Percentiles rank a stretch among this genome's conserved stretches.
Evolutionary conservation across 1,140 invertebrate species (phyloP).

Genomic region (Temnothorax curvispinosus): DNA sequence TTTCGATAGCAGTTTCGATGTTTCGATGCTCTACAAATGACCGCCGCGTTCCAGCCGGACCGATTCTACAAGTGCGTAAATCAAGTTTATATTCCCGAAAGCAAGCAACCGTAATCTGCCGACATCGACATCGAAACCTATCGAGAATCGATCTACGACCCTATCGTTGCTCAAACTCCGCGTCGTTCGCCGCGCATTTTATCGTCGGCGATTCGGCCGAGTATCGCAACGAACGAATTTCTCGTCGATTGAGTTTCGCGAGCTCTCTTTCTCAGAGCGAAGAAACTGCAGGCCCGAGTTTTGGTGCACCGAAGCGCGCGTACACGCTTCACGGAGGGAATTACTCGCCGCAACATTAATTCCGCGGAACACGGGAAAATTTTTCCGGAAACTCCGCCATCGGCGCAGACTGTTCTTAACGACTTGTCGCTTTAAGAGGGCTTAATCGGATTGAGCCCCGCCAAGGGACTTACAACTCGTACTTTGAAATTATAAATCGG

Average conservation of each 20-base stretch:
- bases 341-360: slow-evolving; percentile 39
- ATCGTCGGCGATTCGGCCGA: neutral
- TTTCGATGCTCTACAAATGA: slow-evolving; percentile 42
- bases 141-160: neutral
- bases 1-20: slow-evolving; percentile 36
- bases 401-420: neutral
- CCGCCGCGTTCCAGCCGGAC: neutral
- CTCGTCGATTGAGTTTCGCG: slow-evolving; percentile 4
- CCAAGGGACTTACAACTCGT: neutral
- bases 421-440: slow-evolving; percentile 4
- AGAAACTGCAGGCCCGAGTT: neutral
- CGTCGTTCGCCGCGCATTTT: neutral
- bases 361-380: slow-evolving; percentile 3
- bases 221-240: neutral
- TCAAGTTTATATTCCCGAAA: slow-evolving; percentile 39
- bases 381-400: neutral
- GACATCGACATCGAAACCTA: neutral
- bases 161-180: neutral
- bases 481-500: slow-evolving; percentile 23
- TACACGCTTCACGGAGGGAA: neutral
- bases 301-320: slow-evolving; percentile 1
- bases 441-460: slow-evolving; percentile 22
- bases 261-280: neutral
- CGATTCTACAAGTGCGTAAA: slow-evolving; percentile 50
- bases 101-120: slow-evolving; percentile 21